Evolutionary conservation across 2,113 vertebrate species (phyloP), one percentile per base, ranked within the genome.

Genomic region (Clarias macrocephalus): DNA sequence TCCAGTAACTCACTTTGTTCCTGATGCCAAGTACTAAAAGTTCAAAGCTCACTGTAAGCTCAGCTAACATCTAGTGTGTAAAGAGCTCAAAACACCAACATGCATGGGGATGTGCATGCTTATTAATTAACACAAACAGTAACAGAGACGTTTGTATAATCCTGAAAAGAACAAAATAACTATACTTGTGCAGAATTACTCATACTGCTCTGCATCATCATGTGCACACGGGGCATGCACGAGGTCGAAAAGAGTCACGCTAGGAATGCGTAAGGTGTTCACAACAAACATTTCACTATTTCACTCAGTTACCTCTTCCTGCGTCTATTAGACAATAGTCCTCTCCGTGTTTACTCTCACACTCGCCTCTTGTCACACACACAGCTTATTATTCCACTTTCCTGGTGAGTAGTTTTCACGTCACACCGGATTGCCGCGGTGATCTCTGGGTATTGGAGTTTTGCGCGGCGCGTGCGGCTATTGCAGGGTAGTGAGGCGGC

Each of bases 391-490:
- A 15, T 52, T 57, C 70, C 15, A 63, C 33, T 76, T 77, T 23
- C 85, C 82, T 83, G 87, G 59, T 72, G 63, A 84, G 48, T 48
- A 19, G 21, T 56, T 89, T 60, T 28, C 37, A 57, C 91, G 91
- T 91, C 90, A 91, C n/a, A 2, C 48, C 25, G 23, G 9, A 42
- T 63, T 21, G 72, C 25, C 16, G 72, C 65, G 18, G 16, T 65
- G 86, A 37, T 42, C 72, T 70, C 16, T 91, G 91, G 91, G 88
- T 87, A 57, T 85, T 91, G 91, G 82, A 91, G 90, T 92, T 88
- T 28, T 56, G 9, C 37, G 16, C 15, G 30, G n/a, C 83, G 73
- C 66, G 70, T 83, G 88, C 86, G 21, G 18, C 33, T 18, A 48
- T n/a, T 28, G 28, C 56, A 5, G 1, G 3, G 9, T 3, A 8